These are phyloP conservation scores for Amphimedon queenslandica DNA, from an alignment of 37 sponge, comb jelly and placozoan species.

Conservation along the genomic window DNA sequence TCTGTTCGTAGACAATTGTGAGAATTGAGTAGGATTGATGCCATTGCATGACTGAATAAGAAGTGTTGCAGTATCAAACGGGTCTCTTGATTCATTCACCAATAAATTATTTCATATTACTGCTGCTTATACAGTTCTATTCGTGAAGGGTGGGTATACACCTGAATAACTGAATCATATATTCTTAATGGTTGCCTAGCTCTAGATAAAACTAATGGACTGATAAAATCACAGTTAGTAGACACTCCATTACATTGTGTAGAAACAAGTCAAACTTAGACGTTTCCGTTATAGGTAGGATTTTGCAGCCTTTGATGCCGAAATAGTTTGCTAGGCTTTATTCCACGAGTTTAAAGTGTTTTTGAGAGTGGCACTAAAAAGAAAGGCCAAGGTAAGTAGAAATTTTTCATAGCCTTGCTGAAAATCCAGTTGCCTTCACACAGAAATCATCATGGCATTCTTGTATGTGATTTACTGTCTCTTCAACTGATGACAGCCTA, in stretches of 20 bases:
- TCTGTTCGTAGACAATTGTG: no score
- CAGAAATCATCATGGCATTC: constrained; percentile 5
- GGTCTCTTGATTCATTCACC: no score
- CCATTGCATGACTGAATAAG: no score
- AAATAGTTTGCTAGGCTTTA: constrained; percentile 26
- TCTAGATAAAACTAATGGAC: neutral
- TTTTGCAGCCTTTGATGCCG: constrained; percentile 14
- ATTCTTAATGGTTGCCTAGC: neutral
- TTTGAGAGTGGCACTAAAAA: constrained; percentile 37
- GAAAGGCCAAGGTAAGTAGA: constrained; percentile 38
- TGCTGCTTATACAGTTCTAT: no score
- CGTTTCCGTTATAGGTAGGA: constrained; percentile 19
- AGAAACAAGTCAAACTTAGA: constrained; percentile 6
- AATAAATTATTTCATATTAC: no score
- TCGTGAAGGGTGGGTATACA: neutral
- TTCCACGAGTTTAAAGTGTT: constrained; percentile 29
- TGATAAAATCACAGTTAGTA: neutral
- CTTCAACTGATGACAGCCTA: no score
- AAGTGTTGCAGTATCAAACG: no score
- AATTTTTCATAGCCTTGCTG: constrained; percentile 22
- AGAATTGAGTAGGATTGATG: no score
- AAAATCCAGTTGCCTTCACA: constrained; percentile 15
- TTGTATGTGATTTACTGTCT: constrained; percentile 7
- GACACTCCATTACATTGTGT: neutral
- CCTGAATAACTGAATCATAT: constrained; percentile 3